Evolutionary conservation across 2,888 invertebrate species (phyloP).

Genomic region (Meta bourneti): DNA sequence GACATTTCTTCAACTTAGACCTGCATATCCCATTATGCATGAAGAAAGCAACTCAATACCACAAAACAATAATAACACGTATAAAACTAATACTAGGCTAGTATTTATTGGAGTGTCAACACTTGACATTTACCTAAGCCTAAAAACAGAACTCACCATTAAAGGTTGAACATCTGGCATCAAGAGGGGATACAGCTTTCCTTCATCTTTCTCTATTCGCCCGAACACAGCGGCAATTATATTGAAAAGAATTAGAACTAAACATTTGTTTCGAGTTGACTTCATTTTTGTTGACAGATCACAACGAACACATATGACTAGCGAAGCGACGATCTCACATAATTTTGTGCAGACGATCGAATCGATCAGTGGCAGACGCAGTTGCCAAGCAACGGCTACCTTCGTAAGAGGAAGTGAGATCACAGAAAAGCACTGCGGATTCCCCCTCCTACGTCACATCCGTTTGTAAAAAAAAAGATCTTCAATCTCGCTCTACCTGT

Average conservation of each 20-base stretch:
- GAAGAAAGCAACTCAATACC: background rate
- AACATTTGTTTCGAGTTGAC: background rate
- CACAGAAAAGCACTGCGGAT: conserved; percentile 52
- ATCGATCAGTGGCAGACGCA: conserved; percentile 68
- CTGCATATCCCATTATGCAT: background rate
- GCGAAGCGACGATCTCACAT: conserved; percentile 16
- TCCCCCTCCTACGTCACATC: conserved; percentile 51
- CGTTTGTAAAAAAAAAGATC: conserved; percentile 2
- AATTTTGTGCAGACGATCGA: conserved; percentile 5
- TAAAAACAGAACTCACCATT: conserved; percentile 84
- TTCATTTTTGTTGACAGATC: conserved; percentile 34
- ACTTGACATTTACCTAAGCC: conserved; percentile 4
- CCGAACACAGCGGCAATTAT: background rate
- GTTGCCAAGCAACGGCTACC: conserved; percentile 69
- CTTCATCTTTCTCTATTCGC: conserved; percentile 21
- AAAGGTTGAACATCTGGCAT: conserved; percentile 92
- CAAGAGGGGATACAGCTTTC: conserved; percentile 82
- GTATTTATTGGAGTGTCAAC: background rate
- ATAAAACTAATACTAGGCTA: conserved; percentile 4
- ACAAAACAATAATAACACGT: background rate
- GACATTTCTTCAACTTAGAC: background rate
- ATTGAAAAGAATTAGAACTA: background rate
- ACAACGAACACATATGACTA: conserved; percentile 34
- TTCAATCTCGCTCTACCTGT: background rate
- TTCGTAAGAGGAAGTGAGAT: conserved; percentile 50